Evolutionary conservation across 2,888 invertebrate species (phyloP), one percentile per base, ranked within the genome.

Genomic region (Ferrisia virgata): DNA sequence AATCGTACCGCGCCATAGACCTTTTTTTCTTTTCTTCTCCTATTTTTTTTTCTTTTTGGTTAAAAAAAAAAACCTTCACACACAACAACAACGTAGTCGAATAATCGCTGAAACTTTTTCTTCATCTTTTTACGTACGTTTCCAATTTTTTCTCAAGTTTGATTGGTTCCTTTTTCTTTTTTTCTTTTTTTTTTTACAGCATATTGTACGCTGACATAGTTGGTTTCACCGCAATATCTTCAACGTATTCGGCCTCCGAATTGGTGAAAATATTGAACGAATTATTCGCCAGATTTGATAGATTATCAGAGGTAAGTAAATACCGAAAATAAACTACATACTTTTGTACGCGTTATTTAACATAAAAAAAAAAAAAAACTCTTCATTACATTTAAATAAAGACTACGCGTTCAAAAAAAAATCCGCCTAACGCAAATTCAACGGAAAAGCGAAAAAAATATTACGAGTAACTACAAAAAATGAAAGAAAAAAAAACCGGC

Each of bases 191-290:
- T 85, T 58, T 85, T 88, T 90, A 86, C 91, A 96, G 96, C 89
- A 98, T 98, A 88, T 92, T 98, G 86, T 98, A 98, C 89, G 98
- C 98, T 33, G 98, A 98, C 90, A 98, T 98, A 89, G 98, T 98
- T 83, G 98, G 98, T 83, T 98, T 98, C 89, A 98, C 98, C 5
- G 97, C 97, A 83, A 96, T 97, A 87, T 96, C 97, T 2, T 96
- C 96, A 18, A 96, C 96, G 8, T 96, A 96, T 90, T 96, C 96
- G 84, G 97, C 98, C 79, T 96, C 97, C 89, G 97, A 98, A 89
- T 92, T 98, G 86, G 97, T 98, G 84, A 96, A 96, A 90, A 96
- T 98, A 90, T 91, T 98, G 86, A 98, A 98, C 90, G 97, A 98
- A 90, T 91, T 98, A 85, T 98, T 98, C 89, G 98, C 97, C 47